phyloP scores from a whole-genome alignment of 53 echinoderm and acorn worm species.

The Holothuria leucospilota region DNA sequence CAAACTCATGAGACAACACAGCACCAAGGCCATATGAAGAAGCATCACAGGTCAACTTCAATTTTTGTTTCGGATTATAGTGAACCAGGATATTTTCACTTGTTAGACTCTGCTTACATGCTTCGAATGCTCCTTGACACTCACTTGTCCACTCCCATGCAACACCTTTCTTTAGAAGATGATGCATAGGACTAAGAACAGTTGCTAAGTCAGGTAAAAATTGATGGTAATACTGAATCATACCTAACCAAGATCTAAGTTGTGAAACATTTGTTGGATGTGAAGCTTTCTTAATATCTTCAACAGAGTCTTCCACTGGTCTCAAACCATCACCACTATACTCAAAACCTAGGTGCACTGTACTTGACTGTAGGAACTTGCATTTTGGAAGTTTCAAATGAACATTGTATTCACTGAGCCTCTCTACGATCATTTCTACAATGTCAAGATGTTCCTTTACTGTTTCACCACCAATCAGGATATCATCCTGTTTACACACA shows the following conservation, averaged over 20 bases:
- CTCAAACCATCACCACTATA: conserved; percentile 30
- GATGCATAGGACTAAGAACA: conserved; percentile 5
- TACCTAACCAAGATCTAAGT: conserved; percentile 35
- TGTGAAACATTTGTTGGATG: conserved; percentile 36
- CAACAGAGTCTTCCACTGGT: conserved; percentile 2
- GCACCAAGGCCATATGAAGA: conserved; percentile 54
- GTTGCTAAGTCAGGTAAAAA: conserved; percentile 40
- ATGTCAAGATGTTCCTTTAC: conserved; percentile 23
- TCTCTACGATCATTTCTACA: not conserved
- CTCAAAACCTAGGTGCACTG: conserved; percentile 13
- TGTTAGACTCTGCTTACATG: conserved; percentile 21
- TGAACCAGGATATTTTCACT: conserved; percentile 38
- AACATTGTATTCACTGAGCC: conserved; percentile 23
- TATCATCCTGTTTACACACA: conserved; percentile 49
- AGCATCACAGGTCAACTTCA: conserved; percentile 49
- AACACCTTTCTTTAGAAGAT: conserved; percentile 26
- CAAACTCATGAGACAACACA: conserved; percentile 53
- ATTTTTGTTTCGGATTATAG: conserved; percentile 43
- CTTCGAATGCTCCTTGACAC: conserved; percentile 24
- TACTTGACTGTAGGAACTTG: conserved; percentile 1
- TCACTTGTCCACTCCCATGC: conserved; percentile 31
- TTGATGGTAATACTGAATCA: conserved; percentile 44
- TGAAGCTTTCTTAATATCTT: conserved; percentile 31
- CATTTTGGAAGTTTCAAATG: conserved; percentile 31
- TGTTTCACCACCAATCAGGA: conserved; percentile 20